Conservation (phyloP, 2,888 invertebrate genomes). For the Drymonia ruficornis region DNA sequence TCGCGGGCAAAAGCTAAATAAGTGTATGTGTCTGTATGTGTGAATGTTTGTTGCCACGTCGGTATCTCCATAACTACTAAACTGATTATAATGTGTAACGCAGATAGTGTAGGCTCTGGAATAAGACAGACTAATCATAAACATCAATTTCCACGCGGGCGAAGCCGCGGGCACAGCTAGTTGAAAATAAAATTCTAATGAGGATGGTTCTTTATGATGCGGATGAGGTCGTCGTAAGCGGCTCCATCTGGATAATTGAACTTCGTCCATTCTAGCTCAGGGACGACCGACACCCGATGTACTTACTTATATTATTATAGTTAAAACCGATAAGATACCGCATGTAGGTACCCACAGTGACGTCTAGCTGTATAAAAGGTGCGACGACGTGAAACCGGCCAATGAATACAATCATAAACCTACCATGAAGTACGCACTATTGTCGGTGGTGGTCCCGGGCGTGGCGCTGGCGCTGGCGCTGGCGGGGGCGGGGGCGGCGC, state of each 20-base stretch:
- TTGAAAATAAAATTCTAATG: too few species aligned
- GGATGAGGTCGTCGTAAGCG: not conserved
- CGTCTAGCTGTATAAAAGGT: not conserved
- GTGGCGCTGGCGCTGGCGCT: not conserved
- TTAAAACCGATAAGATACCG: slow-evolving; percentile 6
- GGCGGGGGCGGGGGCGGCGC: slow-evolving; percentile 9
- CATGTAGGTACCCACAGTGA: not conserved
- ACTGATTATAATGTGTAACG: too few species aligned
- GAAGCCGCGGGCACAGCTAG: too few species aligned
- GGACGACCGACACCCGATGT: not conserved
- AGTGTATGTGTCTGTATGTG: too few species aligned
- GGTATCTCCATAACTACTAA: too few species aligned
- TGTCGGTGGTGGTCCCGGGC: slow-evolving; percentile 7
- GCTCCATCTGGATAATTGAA: not conserved
- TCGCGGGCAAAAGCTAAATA: too few species aligned
- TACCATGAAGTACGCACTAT: slow-evolving; percentile 16
- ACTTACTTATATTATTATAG: not conserved
- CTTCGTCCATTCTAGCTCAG: not conserved
- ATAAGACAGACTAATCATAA: too few species aligned
- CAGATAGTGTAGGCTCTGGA: too few species aligned
- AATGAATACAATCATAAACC: not conserved
- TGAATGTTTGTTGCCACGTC: too few species aligned
- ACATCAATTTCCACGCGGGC: too few species aligned
- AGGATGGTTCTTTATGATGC: not conserved
- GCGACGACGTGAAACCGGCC: not conserved